A percentile compares a stretch with the other conserved stretches of the same genome.
phyloP scores from a whole-genome alignment of 2,113 vertebrate species.

The Pavo muticus region DNA sequence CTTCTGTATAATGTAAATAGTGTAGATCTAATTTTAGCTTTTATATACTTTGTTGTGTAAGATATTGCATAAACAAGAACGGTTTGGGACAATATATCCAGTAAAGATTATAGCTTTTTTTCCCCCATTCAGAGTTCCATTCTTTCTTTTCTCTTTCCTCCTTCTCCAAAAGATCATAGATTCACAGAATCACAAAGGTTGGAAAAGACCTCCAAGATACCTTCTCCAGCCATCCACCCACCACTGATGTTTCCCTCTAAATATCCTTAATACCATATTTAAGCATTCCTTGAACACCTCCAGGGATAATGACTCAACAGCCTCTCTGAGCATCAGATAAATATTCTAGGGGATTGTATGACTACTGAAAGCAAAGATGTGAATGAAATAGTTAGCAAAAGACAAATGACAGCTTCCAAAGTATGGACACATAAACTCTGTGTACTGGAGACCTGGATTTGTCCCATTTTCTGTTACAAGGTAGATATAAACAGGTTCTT shows the following conservation, averaged over 20 bases:
- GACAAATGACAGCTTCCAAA: not conserved
- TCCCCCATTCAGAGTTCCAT: not conserved
- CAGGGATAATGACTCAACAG: too few species aligned
- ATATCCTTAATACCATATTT: too few species aligned
- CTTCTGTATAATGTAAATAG: not conserved
- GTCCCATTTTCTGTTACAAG: not conserved
- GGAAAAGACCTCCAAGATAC: too few species aligned
- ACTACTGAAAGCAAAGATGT: not conserved
- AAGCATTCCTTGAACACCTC: too few species aligned
- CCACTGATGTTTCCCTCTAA: too few species aligned
- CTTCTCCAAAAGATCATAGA: not conserved
- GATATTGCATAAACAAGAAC: accelerated
- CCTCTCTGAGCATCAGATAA: not conserved
- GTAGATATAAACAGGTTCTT: not conserved
- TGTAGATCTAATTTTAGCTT: not conserved
- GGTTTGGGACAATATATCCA: not conserved
- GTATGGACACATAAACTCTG: not conserved
- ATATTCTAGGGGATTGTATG: not conserved
- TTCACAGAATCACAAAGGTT: too few species aligned
- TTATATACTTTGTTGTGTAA: not conserved
- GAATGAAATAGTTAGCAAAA: not conserved
- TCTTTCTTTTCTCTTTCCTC: not conserved
- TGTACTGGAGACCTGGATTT: not conserved
- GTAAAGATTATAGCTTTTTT: not conserved
- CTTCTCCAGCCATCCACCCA: too few species aligned